Evolutionary conservation across 1,140 invertebrate species (phyloP).

Genomic region (Rhagoletis pomonella): DNA sequence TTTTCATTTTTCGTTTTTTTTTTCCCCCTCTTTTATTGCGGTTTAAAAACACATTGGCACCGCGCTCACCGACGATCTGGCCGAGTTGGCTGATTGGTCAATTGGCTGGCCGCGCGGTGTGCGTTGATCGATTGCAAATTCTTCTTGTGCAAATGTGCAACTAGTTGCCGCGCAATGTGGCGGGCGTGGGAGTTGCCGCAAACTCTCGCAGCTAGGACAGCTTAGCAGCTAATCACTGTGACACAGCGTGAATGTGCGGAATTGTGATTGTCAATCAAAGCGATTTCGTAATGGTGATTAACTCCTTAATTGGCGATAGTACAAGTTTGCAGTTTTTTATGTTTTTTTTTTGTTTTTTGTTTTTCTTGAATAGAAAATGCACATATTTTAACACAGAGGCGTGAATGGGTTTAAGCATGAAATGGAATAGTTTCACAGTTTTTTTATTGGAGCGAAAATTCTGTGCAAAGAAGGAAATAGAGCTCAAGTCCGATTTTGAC

Average conservation of each 20-base stretch:
- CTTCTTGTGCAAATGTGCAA: conserved; percentile 16
- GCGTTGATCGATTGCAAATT: conserved; percentile 21
- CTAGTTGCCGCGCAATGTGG: neutral
- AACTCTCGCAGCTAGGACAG: neutral
- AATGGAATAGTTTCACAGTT: too few species aligned
- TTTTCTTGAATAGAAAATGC: neutral
- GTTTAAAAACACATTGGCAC: neutral
- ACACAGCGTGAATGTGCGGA: neutral
- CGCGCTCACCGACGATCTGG: too few species aligned
- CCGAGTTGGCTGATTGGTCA: neutral
- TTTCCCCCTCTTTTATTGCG: neutral
- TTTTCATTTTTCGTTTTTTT: neutral
- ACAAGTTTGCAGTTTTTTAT: neutral
- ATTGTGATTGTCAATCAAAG: conserved; percentile 33
- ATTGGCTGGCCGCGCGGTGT: neutral
- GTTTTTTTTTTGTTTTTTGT: neutral
- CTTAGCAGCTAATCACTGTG: conserved; percentile 38
- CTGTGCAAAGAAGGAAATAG: too few species aligned
- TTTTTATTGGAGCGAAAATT: too few species aligned
- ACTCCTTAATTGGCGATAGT: conserved; percentile 1
- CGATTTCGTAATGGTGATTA: neutral
- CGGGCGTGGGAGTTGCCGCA: conserved; percentile 5
- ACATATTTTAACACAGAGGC: neutral
- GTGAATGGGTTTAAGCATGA: neutral
- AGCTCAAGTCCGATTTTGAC: too few species aligned